phyloP scores from a whole-genome alignment of 2,888 invertebrate genomes.

The Acleris literana region DNA sequence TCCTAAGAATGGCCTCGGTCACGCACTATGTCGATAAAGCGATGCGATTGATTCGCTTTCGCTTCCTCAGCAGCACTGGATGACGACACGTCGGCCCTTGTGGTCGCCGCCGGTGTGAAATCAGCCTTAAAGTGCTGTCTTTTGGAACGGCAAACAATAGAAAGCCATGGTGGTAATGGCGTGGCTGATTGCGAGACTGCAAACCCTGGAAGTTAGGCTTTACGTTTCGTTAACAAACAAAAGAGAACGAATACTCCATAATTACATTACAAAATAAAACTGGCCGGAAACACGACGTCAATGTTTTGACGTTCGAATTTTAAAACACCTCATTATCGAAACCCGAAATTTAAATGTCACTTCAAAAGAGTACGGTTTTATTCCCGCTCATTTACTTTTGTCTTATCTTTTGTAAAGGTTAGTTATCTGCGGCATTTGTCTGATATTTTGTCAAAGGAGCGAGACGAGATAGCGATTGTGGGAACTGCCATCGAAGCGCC shows the following conservation, averaged over 20 bases:
- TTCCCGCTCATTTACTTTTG: slow-evolving; percentile 5
- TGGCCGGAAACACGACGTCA: background rate
- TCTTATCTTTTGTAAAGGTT: slow-evolving; percentile 9
- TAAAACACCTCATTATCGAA: slow-evolving; percentile 11
- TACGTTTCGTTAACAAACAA: slow-evolving; percentile 25
- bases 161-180: slow-evolving; percentile 27
- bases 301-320: slow-evolving; percentile 6
- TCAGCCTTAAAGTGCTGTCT: slow-evolving; percentile 55
- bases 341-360: slow-evolving; percentile 11
- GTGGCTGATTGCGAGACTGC: slow-evolving; percentile 20
- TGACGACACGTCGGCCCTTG: slow-evolving; percentile 77
- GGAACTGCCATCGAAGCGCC: slow-evolving; percentile 15
- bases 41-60: slow-evolving; percentile 80
- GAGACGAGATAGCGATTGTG: slow-evolving; percentile 23
- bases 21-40: slow-evolving; percentile 72
- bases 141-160: slow-evolving; percentile 47
- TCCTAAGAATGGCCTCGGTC: slow-evolving; percentile 79
- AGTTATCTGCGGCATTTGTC: slow-evolving; percentile 25
- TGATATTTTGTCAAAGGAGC: slow-evolving; percentile 26
- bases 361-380: slow-evolving; percentile 8
- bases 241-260: background rate
- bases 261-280: background rate
- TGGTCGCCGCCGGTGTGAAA: slow-evolving; percentile 61
- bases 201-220: slow-evolving; percentile 23
- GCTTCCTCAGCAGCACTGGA: slow-evolving; percentile 64